These are phyloP conservation scores for Chironomus striatipennis DNA, from an alignment of 1,140 invertebrate genomes.

Conservation along the genomic window DNA sequence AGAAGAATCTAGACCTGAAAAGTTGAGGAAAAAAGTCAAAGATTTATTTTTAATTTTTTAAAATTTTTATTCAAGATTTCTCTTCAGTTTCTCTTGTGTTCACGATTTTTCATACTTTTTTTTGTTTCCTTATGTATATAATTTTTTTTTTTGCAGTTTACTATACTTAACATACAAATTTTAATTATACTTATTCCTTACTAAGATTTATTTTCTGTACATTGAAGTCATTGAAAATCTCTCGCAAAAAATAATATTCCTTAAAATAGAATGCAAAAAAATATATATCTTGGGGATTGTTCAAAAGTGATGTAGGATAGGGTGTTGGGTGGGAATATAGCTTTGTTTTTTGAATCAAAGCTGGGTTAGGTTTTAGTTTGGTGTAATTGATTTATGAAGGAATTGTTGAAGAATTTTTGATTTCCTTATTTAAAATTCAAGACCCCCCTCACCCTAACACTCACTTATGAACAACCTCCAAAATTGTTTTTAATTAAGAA, in stretches of 20 bases:
- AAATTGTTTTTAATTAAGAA: too few relatives aligned
- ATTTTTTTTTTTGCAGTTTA: neutral
- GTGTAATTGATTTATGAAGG: too few relatives aligned
- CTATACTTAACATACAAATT: slow-evolving; percentile 10
- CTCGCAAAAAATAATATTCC: neutral
- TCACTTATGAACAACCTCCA: too few relatives aligned
- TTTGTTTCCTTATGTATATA: neutral
- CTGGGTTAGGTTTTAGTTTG: too few relatives aligned
- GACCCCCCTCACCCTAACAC: too few relatives aligned
- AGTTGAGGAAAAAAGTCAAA: neutral
- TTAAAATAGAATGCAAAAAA: neutral
- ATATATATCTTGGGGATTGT: neutral
- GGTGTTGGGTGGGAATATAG: neutral
- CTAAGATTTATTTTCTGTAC: neutral
- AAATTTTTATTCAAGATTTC: slow-evolving; percentile 20
- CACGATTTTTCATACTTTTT: slow-evolving; percentile 22
- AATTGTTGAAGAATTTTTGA: too few relatives aligned
- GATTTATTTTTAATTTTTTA: neutral
- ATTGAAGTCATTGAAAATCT: neutral
- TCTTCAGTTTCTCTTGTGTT: slow-evolving; percentile 4
- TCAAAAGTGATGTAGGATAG: neutral
- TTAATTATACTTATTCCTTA: neutral
- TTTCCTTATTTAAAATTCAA: too few relatives aligned
- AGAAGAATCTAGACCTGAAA: neutral
- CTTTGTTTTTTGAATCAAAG: neutral